Evolutionary conservation across 2,113 vertebrate species (phyloP).

Genomic region (Erythrocebus patas): DNA sequence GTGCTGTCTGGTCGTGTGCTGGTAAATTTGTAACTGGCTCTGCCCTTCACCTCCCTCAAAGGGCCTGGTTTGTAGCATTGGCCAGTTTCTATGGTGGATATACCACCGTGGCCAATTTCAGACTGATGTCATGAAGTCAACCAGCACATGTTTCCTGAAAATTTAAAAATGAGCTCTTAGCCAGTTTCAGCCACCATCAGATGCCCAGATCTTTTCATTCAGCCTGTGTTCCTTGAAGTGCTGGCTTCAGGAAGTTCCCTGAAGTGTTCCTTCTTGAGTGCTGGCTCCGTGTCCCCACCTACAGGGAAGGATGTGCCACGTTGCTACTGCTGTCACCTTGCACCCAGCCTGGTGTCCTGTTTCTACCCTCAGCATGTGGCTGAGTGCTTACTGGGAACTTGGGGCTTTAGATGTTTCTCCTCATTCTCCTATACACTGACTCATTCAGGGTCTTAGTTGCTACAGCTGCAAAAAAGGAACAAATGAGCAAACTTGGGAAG

Average conservation of each 20-base stretch:
- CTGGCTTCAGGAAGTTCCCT: no score
- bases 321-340: not conserved
- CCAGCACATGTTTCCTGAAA: not conserved
- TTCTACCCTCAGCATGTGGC: no score
- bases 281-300: not conserved
- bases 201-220: not conserved
- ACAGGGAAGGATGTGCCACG: not conserved
- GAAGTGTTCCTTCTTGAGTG: no score
- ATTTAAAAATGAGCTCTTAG: not conserved
- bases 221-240: not conserved
- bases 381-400: no score
- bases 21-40: not conserved
- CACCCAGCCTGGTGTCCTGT: not conserved
- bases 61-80: not conserved
- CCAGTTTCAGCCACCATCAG: not conserved
- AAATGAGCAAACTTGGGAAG: not conserved
- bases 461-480: not conserved
- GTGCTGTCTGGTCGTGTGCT: not conserved
- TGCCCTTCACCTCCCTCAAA: not conserved
- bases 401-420: not conserved
- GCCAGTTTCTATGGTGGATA: not conserved
- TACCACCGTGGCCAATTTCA: not conserved
- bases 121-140: not conserved
- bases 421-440: accelerated
- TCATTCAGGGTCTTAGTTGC: not conserved